Base-by-base conservation (phyloP, 1,140 invertebrate species). In the Globodera rostochiensis region DNA sequence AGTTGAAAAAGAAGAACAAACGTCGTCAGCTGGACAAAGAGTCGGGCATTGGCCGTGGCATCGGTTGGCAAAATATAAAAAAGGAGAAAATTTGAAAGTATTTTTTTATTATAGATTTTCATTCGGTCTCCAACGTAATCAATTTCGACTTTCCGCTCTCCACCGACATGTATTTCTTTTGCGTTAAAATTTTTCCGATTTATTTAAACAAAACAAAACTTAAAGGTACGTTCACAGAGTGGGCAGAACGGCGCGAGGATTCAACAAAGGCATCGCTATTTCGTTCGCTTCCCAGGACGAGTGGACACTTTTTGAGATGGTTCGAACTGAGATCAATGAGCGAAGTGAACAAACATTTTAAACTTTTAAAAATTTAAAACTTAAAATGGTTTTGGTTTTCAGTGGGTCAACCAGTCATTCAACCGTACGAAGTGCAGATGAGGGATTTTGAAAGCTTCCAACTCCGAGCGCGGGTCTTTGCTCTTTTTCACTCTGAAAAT, bases 111-210 rank as follows among this genome's bases (percentile, higher is more conserved):
- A 36, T 36, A 82, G 97, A 99, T 91, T 99, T 99, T 90, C 95
- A 98, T 87, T 95, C 94, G 91, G 96, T 99, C 0, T 94, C 96
- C 0, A 98, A 98, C 91, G 95, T 99, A 0, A 94, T 99, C 60
- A 99, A 99, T 91, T 98, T 98, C 91, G 97, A 99, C 90, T 98
- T 98, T 91, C 97, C 97, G 0, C 88, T 92, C 0, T 94, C 94
- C 89, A 92, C 95, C 0, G 94, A 93, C 82, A 94, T 95, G 0
- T 99, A 15, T 19, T 64, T 64, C 15, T 64, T 64, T 19, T 64
- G 13, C 98, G 87, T 93, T 98, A 83, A 88, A 96, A 95, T 25
- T 74, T 19, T 74, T n/a, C 19, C 21, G 21, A 21, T 19, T n/a
- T 19, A 74, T 70, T 74, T 3, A 21, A 21, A 25, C 25, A 70